Percentiles rank a stretch among this genome's conserved stretches.
phyloP scores from a whole-genome alignment of 2,113 vertebrate species.

The Arenaria interpres region DNA sequence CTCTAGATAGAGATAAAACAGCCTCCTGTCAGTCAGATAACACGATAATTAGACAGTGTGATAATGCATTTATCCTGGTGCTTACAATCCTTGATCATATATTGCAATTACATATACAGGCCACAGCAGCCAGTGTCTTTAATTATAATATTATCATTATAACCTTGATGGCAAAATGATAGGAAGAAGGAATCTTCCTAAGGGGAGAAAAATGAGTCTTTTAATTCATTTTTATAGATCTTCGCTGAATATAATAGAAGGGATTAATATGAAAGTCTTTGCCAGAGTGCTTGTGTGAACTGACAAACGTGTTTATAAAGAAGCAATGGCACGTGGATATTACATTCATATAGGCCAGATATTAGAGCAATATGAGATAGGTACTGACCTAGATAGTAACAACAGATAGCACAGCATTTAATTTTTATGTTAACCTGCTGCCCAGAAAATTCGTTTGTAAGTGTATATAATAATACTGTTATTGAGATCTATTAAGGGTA shows the following conservation, averaged over 20 bases:
- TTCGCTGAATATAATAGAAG: not conserved
- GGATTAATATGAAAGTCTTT: not conserved
- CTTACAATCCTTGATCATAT: conserved; percentile 77
- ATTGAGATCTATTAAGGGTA: not conserved
- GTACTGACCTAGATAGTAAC: not conserved
- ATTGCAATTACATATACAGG: conserved; percentile 68
- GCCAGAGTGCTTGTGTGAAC: not conserved
- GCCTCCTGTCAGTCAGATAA: conserved; percentile 74
- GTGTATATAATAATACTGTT: not conserved
- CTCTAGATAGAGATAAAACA: conserved; percentile 74
- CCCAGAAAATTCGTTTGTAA: not conserved
- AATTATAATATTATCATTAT: conserved; percentile 79
- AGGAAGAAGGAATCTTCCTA: conserved; percentile 47
- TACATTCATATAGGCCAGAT: not conserved
- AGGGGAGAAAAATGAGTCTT: conserved; percentile 36
- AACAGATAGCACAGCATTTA: not conserved
- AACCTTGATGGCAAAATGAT: conserved; percentile 72
- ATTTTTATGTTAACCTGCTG: not conserved
- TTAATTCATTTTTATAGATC: conserved; percentile 37
- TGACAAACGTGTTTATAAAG: not conserved
- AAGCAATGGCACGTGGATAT: not conserved
- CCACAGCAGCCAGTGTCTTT: conserved; percentile 69
- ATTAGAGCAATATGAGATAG: not conserved
- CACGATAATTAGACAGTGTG: conserved; percentile 72
- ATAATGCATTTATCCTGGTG: conserved; percentile 71